A percentile compares a stretch with the other conserved stretches of the same genome.
Evolutionary conservation across 2,888 invertebrate genomes (phyloP).

Genomic region (Bruchidius siliquastri): DNA sequence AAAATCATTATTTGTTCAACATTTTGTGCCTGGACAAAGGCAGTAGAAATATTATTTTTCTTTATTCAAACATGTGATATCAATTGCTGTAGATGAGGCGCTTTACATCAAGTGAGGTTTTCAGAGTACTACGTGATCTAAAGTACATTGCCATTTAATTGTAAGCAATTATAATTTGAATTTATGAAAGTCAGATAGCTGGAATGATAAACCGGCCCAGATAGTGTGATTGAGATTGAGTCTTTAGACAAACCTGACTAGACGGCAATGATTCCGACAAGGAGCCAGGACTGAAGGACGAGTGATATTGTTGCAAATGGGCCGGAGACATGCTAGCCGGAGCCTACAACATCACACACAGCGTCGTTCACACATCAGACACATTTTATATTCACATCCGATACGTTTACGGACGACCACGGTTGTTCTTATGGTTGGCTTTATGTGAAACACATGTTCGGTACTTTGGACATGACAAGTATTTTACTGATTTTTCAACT

Average conservation of each 20-base stretch:
- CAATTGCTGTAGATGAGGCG: too few relatives aligned
- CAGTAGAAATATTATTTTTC: too few relatives aligned
- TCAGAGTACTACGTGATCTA: too few relatives aligned
- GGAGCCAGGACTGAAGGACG: conserved; percentile 56
- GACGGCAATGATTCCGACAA: conserved; percentile 74
- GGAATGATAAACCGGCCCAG: not conserved
- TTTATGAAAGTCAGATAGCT: not conserved
- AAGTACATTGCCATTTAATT: too few relatives aligned
- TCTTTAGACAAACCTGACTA: conserved; percentile 64
- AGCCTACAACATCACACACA: conserved; percentile 60
- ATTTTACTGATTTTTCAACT: not conserved
- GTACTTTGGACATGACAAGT: not conserved
- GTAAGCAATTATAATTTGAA: too few relatives aligned
- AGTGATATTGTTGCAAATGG: conserved; percentile 74
- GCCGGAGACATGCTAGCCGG: conserved; percentile 89
- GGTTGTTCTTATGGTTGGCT: not conserved
- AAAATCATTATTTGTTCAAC: too few relatives aligned
- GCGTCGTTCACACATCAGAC: conserved; percentile 8
- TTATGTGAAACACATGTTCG: not conserved
- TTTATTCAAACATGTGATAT: too few relatives aligned
- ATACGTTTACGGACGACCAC: too few relatives aligned
- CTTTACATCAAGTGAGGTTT: too few relatives aligned
- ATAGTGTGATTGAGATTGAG: not conserved
- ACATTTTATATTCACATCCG: not conserved
- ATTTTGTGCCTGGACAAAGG: too few relatives aligned